These are phyloP conservation scores for Echeneis naucrates DNA, from an alignment of 2,797 vertebrate genomes.

Conservation along the genomic window DNA sequence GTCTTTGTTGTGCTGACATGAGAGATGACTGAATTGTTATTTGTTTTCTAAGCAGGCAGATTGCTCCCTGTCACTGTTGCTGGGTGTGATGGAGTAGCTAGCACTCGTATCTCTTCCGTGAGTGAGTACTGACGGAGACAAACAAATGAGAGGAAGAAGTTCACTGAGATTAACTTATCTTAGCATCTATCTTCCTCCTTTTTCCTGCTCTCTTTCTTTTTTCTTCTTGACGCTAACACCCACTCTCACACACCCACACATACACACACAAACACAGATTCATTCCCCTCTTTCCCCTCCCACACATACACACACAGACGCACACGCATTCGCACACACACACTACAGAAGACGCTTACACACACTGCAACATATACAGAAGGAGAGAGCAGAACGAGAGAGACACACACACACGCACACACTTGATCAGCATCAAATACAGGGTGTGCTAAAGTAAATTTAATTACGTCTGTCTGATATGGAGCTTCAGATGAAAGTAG, in stretches of 20 bases:
- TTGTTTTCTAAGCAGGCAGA: conserved; percentile 83
- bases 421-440: conserved; percentile 85
- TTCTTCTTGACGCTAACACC: conserved; percentile 72
- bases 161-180: conserved; percentile 81
- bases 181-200: conserved; percentile 76
- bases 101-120: conserved; percentile 64
- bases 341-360: conserved; percentile 30
- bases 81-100: conserved; percentile 76
- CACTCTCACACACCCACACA: conserved; percentile 75
- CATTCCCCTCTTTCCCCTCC: conserved; percentile 72
- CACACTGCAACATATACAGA: conserved; percentile 49
- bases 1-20: conserved; percentile 84
- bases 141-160: conserved; percentile 81
- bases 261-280: conserved; percentile 71
- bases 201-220: conserved; percentile 67
- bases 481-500: conserved; percentile 84
- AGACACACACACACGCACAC: conserved; percentile 55
- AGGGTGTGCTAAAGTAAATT: conserved; percentile 87
- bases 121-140: conserved; percentile 76
- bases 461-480: conserved; percentile 87
- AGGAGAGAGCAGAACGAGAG: conserved; percentile 32
- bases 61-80: conserved; percentile 78
- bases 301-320: conserved; percentile 46
- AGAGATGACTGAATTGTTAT: conserved; percentile 84
- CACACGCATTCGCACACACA: conserved; percentile 21